Percentiles rank a stretch among this genome's conserved stretches.
phyloP scores from a whole-genome alignment of 2,797 vertebrate species.

The Cichlasoma orientale region DNA sequence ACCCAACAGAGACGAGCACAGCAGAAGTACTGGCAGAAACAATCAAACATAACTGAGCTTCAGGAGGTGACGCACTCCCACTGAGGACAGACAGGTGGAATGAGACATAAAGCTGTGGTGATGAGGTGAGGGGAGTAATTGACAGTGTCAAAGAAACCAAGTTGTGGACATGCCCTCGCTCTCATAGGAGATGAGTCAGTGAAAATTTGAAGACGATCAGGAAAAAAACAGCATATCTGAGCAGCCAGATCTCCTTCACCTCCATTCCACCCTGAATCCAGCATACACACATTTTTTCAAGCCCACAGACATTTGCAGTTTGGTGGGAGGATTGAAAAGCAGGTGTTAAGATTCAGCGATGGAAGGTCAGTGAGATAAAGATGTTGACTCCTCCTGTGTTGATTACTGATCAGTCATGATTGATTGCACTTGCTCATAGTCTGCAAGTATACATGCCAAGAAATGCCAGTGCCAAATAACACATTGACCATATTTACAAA shows the following conservation, averaged over 20 bases:
- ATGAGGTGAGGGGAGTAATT: slow-evolving; percentile 16
- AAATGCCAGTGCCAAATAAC: background rate
- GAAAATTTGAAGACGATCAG: slow-evolving; percentile 40
- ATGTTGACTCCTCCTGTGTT: slow-evolving; percentile 43
- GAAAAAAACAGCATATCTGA: slow-evolving; percentile 35
- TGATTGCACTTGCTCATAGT: slow-evolving; percentile 40
- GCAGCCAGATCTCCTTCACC: slow-evolving; percentile 23
- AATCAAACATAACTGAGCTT: slow-evolving; percentile 10
- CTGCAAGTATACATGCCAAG: slow-evolving; percentile 4
- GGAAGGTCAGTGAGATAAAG: slow-evolving; percentile 54
- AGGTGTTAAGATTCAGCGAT: slow-evolving; percentile 33
- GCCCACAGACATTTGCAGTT: slow-evolving; percentile 5
- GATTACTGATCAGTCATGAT: slow-evolving; percentile 53
- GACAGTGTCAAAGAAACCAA: slow-evolving; percentile 27
- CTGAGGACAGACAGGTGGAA: slow-evolving; percentile 7
- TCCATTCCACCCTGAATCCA: slow-evolving; percentile 27
- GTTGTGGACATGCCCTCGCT: slow-evolving; percentile 9
- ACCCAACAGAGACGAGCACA: background rate
- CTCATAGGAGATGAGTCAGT: slow-evolving; percentile 21
- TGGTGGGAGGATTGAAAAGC: slow-evolving; percentile 33
- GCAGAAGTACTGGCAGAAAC: background rate
- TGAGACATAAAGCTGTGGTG: slow-evolving; percentile 1
- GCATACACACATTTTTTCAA: slow-evolving; percentile 36
- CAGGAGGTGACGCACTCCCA: background rate
- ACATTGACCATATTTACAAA: background rate